Percentiles rank a stretch among this genome's conserved stretches.
Evolutionary conservation across 2,888 invertebrate genomes (phyloP).

Genomic region (Subacronicta megacephala): DNA sequence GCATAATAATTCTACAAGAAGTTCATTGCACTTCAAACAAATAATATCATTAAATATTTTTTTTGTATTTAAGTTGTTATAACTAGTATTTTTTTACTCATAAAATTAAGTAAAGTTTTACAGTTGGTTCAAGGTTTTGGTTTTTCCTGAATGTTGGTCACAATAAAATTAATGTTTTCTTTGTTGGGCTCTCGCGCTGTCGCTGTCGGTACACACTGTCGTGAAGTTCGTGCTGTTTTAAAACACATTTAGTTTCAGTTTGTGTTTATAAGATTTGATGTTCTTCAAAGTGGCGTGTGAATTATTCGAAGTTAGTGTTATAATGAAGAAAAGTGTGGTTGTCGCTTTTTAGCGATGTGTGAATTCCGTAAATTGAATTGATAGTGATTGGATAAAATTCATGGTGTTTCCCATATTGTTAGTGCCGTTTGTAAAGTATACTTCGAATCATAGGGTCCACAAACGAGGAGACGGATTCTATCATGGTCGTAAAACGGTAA

Average conservation of each 20-base stretch:
- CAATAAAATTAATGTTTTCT: conserved; percentile 48
- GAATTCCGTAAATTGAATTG: conserved; percentile 82
- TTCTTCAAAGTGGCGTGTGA: conserved; percentile 81
- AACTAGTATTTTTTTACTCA: too few species aligned
- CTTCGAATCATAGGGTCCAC: conserved; percentile 89
- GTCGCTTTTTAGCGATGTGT: conserved; percentile 88
- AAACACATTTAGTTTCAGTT: conserved; percentile 77
- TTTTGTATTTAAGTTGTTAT: too few species aligned
- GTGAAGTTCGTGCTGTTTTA: conserved; percentile 58
- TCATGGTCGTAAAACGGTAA: conserved; percentile 90
- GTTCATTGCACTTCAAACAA: neutral
- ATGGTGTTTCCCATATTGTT: conserved; percentile 85
- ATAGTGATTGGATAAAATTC: conserved; percentile 84
- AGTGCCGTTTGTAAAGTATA: conserved; percentile 83
- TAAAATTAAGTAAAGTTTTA: too few species aligned
- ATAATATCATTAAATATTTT: too few species aligned
- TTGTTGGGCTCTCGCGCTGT: conserved; percentile 6
- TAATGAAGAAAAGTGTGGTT: conserved; percentile 83
- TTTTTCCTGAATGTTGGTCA: conserved; percentile 50
- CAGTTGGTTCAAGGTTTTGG: neutral
- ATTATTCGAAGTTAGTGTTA: conserved; percentile 77
- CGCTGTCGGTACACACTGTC: conserved; percentile 28
- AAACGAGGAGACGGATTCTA: conserved; percentile 89
- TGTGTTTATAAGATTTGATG: conserved; percentile 81
- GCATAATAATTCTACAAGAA: too few species aligned